These are phyloP conservation scores for Xiphophorus birchmanni DNA, from an alignment of 2,797 vertebrate genomes.

Conservation along the genomic window DNA sequence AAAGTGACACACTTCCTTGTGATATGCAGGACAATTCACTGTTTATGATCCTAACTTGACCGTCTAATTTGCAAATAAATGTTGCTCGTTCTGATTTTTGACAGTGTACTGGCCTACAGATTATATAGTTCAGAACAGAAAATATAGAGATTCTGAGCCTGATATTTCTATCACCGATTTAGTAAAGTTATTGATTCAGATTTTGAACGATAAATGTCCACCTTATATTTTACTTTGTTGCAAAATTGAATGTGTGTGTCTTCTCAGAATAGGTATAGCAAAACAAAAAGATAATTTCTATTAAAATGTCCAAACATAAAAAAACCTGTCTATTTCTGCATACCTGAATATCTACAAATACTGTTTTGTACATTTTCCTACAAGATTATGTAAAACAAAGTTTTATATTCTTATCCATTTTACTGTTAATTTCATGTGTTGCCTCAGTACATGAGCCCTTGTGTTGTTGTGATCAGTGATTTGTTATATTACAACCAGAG, in stretches of 20 bases:
- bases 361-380: neutral
- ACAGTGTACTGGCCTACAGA: neutral
- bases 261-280: neutral
- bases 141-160: neutral
- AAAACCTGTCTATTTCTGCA: neutral
- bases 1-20: constrained; percentile 57
- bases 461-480: neutral
- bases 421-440: neutral
- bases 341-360: neutral
- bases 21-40: constrained; percentile 25
- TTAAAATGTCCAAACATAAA: neutral
- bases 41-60: constrained; percentile 20
- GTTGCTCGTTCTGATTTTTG: constrained; percentile 7
- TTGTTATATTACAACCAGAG: neutral
- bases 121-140: neutral
- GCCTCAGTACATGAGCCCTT: neutral
- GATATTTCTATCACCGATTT: neutral
- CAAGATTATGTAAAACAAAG: neutral
- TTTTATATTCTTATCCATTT: neutral
- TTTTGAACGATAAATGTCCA: neutral
- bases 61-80: constrained; percentile 24
- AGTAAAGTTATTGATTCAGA: neutral
- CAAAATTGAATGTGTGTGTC: neutral
- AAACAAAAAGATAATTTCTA: neutral
- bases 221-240: neutral